Evolutionary conservation across 2,888 invertebrate genomes (phyloP), one percentile per base, ranked within the genome.

Genomic region (Rhogogaster chlorosoma): DNA sequence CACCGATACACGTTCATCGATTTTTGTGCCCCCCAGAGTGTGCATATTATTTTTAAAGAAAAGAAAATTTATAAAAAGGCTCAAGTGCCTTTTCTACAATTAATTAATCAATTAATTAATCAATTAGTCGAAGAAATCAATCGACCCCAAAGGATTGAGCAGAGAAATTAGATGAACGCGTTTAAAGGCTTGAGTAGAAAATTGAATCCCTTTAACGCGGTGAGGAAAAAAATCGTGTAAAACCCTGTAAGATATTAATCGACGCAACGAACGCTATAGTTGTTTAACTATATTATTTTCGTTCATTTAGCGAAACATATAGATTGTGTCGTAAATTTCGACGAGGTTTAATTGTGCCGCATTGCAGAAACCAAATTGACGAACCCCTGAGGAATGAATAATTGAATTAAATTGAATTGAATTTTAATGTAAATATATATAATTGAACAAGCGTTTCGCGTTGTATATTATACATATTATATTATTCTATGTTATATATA

Each of bases 31-130:
- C 18, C 42, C 22, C 78, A 61, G 61, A 61, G 57, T 80, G 49
- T 61, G 38, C 80, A 80, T 80, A 38, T 80, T 80, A 80, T 61
- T 80, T 61, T 73, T 22, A 42, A 36, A 32, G 6, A 36, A 32
- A 32, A 42, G 26, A 12, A 75, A 29, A 49, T 12, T 61, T 3
- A 26, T 22, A 61, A 80, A 80, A 61, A 80, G 80, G 80, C 61
- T 61, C 80, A 80, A 80, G 80, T 80, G 80, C 80, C 80, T 80
- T 80, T 80, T 61, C 9, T 80, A 12, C 32, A 78, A 53, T 53
- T 57, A 78, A 53, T 78, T 36, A 78, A 78, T 78, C 36, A 78
- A 78, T 78, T 73, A 80, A 57, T 80, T 38, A 80, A 57, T 80
- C 22, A 57, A 80, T 80, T 49, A 73, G 38, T 38, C 42, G 53